Base-by-base conservation (phyloP, 1,140 invertebrate species). In the Tetranychus urticae region DNA sequence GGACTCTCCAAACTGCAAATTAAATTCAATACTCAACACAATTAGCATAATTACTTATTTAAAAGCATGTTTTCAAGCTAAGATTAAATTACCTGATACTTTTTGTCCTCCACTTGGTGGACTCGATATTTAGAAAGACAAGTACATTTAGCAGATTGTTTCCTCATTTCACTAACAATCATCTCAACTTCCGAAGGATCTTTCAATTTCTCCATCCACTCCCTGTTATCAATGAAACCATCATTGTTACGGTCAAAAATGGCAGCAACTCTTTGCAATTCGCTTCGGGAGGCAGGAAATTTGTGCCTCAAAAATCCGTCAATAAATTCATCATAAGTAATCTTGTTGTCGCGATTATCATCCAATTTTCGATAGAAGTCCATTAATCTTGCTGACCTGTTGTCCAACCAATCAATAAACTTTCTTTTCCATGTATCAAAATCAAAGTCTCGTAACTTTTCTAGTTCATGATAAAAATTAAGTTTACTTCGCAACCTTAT, bases 341-440 rank as follows among this genome's bases (percentile, higher is more conserved):
- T 88, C 56, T 90, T 80, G 39, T 91, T 91, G 76, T 97, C 91
- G 71, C 91, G 90, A 71, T 96, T 90, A 69, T 90, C 88, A 73
- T 98, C 93, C 81, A 97, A 92, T 73, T 94, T 90, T 60, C 92
- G 81, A 81, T 97, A 98, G 65, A 98, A 78, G 76, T 98, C 94
- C 66, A 92, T 96, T 58, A 98, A 78, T 37, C 93, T 78, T 12
- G 90, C 92, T 75, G 98, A 97, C 78, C 96, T 97, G 76, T 97
- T 86, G 71, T 97, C 94, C 86, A 97, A 96, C 82, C 92, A 97
- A 70, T 88, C 89, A 67, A 97, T 77, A 82, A 97, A 99, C 79
- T 88, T 79, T 75, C 88, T 89, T 64, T 92, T 82, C 94, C 94
- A 99, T 68, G 96, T 88, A 71, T 97, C 92, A 88, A 94, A 99